Evolutionary conservation across 2,113 vertebrate genomes (phyloP), one percentile per base, ranked within the genome.

Genomic region (Neogale vison): DNA sequence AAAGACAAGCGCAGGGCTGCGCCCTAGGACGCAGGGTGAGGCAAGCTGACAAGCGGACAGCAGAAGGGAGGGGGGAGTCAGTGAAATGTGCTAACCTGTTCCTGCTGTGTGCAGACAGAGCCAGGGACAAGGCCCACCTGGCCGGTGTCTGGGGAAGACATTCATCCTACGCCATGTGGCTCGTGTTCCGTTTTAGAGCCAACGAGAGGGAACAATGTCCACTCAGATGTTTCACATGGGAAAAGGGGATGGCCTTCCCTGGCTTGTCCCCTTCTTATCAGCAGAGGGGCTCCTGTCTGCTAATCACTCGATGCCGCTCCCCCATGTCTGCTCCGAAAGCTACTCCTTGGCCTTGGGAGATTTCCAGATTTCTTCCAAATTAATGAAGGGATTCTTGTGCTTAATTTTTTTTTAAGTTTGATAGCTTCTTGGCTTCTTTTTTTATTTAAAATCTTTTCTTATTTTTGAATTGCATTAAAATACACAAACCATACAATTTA

Each of bases 21-120:
- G 59, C 92, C 67, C 5, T 2, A 96, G 86, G 90, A 94, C 4
- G 26, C 67, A 79, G 95, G 50, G 45, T 65, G 79, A 98, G 98
- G 93, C 97, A 65, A 96, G 92, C 57, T 21, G 50, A 76, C 5
- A 2, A 17, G 63, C 18, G 42, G 89, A 61, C 59, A 42, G 47
- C 42, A 47, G 45, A 72, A 10, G 72, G 59, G 63, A 81, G 96
- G 89, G n/a, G 85, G 77, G 87, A 72, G 91, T 45, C 61, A 11
- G 52, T 95, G 95, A 57, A 76, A 81, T 9, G 59, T 71, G 82
- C 69, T 97, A 85, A 94, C 34, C 90, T 76, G 81, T 92, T 95
- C 36, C 57, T n/a, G 57, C 96, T 50, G 34, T 11, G 72, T 29
- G 88, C 67, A 86, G 80, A 82, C 0, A 0, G 79, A 29, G 2